Conservation (phyloP, 2,113 vertebrate species). For the Rhineura floridana region DNA sequence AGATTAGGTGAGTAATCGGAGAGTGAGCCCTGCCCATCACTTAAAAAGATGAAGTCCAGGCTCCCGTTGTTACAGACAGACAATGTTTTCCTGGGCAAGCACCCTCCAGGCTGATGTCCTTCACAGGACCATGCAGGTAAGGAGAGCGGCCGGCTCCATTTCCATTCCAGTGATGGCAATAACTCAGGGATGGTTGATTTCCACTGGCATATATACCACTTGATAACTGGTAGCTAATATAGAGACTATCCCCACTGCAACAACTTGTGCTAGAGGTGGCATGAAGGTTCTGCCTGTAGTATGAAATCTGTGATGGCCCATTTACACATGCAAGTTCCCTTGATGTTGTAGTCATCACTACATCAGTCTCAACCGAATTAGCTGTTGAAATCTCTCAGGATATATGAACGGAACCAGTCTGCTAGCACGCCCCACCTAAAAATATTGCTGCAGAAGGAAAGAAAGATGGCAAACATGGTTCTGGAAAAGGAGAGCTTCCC, state of each 20-base stretch:
- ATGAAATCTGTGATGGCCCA: neutral
- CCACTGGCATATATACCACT: too few relatives aligned
- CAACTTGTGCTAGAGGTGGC: neutral
- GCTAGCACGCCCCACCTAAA: neutral
- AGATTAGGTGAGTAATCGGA: too few relatives aligned
- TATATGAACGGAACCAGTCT: neutral
- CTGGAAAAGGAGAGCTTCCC: too few relatives aligned
- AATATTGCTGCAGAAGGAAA: neutral
- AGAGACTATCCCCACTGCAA: too few relatives aligned
- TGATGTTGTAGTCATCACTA: neutral
- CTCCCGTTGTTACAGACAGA: neutral
- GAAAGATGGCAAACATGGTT: too few relatives aligned
- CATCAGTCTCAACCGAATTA: too few relatives aligned
- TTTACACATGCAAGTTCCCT: neutral
- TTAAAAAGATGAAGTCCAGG: neutral
- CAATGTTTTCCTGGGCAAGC: neutral
- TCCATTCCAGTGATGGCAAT: neutral
- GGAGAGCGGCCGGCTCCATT: too few relatives aligned
- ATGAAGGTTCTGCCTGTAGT: neutral
- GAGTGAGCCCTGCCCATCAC: neutral
- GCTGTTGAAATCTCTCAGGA: neutral
- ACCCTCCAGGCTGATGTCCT: too few relatives aligned
- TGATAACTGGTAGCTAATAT: too few relatives aligned
- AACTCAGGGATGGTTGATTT: too few relatives aligned
- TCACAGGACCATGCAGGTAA: neutral